A percentile compares a stretch with the other conserved stretches of the same genome.
phyloP scores from a whole-genome alignment of 2,797 vertebrate species.

The Falco berigora region DNA sequence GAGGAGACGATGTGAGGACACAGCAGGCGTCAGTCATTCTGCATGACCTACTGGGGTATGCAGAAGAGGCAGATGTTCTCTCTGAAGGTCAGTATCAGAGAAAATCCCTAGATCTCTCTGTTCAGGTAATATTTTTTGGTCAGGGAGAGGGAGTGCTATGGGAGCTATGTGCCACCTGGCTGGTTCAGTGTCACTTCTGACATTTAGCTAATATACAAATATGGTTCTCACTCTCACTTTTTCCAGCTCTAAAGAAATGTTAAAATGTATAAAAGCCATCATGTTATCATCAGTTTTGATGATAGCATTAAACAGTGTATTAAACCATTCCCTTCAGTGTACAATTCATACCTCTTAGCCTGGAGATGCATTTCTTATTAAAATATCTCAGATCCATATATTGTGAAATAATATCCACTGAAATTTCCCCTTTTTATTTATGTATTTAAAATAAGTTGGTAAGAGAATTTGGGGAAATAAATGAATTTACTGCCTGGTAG shows the following conservation, averaged over 20 bases:
- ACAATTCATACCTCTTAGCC: conserved; percentile 48
- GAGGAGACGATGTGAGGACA: background rate
- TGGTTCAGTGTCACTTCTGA: background rate
- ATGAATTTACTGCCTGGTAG: background rate
- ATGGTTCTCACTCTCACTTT: background rate
- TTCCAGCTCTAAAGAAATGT: conserved; percentile 11
- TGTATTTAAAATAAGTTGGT: conserved; percentile 29
- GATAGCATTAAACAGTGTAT: conserved; percentile 45
- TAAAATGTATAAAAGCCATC: conserved; percentile 22
- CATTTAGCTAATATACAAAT: conserved; percentile 5
- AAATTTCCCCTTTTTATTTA: conserved; percentile 30
- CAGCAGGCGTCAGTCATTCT: background rate
- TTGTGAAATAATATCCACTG: conserved; percentile 38
- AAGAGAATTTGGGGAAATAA: conserved; percentile 1
- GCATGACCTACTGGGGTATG: background rate
- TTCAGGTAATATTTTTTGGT: background rate
- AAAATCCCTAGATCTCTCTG: background rate
- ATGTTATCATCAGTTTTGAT: conserved; percentile 14
- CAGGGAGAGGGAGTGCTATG: background rate
- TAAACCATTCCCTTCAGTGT: conserved; percentile 8
- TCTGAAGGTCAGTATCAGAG: background rate
- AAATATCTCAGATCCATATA: conserved; percentile 32
- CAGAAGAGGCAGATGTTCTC: background rate
- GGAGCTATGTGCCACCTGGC: background rate
- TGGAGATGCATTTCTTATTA: conserved; percentile 56